phyloP scores from a whole-genome alignment of 2,113 vertebrate genomes.

The Condylura cristata region DNA sequence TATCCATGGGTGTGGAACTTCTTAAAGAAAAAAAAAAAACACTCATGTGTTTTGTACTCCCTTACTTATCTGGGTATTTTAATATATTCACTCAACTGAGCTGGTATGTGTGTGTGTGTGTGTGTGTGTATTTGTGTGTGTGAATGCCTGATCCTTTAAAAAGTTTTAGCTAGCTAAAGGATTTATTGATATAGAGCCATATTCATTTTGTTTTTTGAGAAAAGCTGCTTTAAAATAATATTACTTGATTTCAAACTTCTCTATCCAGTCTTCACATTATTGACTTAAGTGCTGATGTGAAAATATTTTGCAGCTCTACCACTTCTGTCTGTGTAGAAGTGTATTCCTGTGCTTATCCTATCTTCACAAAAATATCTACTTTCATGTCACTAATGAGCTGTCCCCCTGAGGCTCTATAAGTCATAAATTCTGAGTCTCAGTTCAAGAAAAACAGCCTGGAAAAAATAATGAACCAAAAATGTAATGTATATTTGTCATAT shows the following conservation, averaged over 20 bases:
- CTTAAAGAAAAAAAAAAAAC: neutral
- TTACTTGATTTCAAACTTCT: neutral
- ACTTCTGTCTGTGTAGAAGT: no score
- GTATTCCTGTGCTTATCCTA: neutral
- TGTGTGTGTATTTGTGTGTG: no score
- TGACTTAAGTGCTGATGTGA: neutral
- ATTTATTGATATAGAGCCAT: neutral
- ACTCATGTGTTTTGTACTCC: neutral
- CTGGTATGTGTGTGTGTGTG: neutral
- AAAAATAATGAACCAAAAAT: neutral
- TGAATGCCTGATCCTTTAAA: neutral
- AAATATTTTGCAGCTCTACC: neutral
- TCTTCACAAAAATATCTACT: neutral
- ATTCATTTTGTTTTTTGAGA: slow-evolving; percentile 7
- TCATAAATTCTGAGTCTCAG: neutral
- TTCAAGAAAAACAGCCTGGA: neutral
- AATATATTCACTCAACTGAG: neutral
- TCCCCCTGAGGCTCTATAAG: neutral
- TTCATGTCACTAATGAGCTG: neutral
- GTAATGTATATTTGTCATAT: neutral
- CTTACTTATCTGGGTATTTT: neutral
- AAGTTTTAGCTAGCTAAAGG: neutral
- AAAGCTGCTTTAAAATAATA: neutral
- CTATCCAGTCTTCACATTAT: neutral
- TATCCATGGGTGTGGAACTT: neutral